Evolutionary conservation across 1,140 invertebrate species (phyloP), one percentile per base, ranked within the genome.

Genomic region (Cydia strobilella): DNA sequence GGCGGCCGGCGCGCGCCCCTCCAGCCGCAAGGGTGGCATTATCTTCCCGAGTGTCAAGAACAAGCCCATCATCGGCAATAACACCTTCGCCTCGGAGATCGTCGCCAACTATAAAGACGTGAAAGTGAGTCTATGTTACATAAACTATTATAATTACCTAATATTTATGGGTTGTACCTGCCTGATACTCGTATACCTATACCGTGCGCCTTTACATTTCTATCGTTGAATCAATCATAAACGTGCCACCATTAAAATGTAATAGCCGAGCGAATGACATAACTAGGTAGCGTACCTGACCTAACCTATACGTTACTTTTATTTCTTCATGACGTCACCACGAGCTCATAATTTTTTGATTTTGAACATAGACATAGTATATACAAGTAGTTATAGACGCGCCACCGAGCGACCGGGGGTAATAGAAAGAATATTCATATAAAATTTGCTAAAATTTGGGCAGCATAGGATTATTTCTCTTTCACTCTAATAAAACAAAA

Each of bases 41-140:
- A 97, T 98, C 88, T 98, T 98, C 93, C 97, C 97, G 0, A 97
- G 96, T 81, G 96, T 98, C 13, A 97, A 97, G 87, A 97, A 97
- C 87, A 98, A 98, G 83, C 97, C 97, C 4, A 95, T 96, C 75
- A 94, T 96, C 35, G 95, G 96, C 7, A 97, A 97, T 91, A 96
- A 96, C 74, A 97, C 96, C 10, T 97, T 97, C 84, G 94, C 95
- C 20, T 96, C 95, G 5, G 96, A 97, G 80, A 93, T 96, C 76
- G 93, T 96, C 72, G 92, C 95, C 51, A 95, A 94, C 87, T 94
- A 96, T 82, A 96, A 96, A 91, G 96, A 97, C 86, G 94, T 97
- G 78, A 97, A 96, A 95, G 97, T 97, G 94, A 95, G 94, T 92
- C 74, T 77, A 77, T 75, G 79, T 82, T 80, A 78, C 74, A 82